A percentile compares a stretch with the other conserved stretches of the same genome.
Conservation (phyloP, 2,797 vertebrate genomes). For the Centroberyx gerrardi region DNA sequence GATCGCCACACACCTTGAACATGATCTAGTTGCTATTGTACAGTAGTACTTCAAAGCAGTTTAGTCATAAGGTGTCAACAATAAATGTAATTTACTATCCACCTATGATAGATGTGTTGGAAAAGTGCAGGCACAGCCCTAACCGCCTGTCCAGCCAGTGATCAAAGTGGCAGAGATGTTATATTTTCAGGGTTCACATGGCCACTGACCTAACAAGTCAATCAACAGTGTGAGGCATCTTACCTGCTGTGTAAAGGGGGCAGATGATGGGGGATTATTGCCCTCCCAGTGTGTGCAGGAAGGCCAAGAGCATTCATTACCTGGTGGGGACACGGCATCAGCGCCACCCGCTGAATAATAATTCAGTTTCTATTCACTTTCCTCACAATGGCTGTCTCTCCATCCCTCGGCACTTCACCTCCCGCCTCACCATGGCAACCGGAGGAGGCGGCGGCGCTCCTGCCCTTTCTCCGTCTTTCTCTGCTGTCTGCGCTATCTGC, state of each 20-base stretch:
- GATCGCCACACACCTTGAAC: not conserved
- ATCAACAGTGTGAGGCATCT: conserved; percentile 44
- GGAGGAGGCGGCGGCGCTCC: conserved; percentile 39
- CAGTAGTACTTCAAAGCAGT: not conserved
- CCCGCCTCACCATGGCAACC: conserved; percentile 75
- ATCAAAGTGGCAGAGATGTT: conserved; percentile 30
- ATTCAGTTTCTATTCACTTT: conserved; percentile 58
- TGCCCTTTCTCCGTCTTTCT: conserved; percentile 21
- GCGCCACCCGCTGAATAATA: conserved; percentile 68
- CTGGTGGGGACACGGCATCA: conserved; percentile 32
- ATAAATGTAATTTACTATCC: not conserved
- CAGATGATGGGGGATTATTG: conserved; percentile 58
- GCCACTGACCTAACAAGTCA: conserved; percentile 54
- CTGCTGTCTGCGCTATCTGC: conserved; percentile 19
- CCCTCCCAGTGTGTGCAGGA: conserved; percentile 45
- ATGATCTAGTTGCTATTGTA: too few relatives aligned
- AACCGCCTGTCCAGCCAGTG: not conserved
- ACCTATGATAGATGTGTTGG: not conserved
- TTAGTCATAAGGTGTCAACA: not conserved
- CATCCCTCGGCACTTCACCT: conserved; percentile 32
- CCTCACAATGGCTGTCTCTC: conserved; percentile 50
- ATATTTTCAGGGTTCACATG: conserved; percentile 17
- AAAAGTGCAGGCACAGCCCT: not conserved
- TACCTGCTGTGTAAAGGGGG: conserved; percentile 43
- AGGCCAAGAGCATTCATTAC: conserved; percentile 66